phyloP scores from a whole-genome alignment of 2,888 invertebrate species.

The Melinaea marsaeus region DNA sequence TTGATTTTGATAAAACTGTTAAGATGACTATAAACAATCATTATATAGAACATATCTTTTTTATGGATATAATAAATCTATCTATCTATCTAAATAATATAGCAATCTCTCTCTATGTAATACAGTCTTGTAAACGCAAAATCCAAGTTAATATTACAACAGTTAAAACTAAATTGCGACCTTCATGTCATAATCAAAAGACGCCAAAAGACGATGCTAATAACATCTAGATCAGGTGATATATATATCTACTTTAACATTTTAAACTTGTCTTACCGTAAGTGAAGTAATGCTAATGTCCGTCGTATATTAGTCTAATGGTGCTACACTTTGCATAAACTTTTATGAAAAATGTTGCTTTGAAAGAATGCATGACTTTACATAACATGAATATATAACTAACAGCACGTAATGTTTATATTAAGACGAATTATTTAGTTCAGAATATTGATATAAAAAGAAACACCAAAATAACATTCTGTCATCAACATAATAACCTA shows the following conservation, averaged over 20 bases:
- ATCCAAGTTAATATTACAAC: slow-evolving; percentile 6
- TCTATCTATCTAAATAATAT: too few relatives aligned
- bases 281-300: slow-evolving; percentile 20
- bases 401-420: neutral
- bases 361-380: neutral
- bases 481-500: too few relatives aligned
- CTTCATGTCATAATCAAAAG: slow-evolving; percentile 25
- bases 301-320: slow-evolving; percentile 12
- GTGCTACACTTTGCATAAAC: slow-evolving; percentile 14
- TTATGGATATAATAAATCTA: too few relatives aligned
- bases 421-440: neutral
- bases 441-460: neutral
- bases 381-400: neutral
- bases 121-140: neutral
- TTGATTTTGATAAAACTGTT: too few relatives aligned
- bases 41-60: too few relatives aligned
- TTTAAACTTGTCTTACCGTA: slow-evolving; percentile 17
- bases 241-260: slow-evolving; percentile 35
- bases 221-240: slow-evolving; percentile 30
- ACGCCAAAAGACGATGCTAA: slow-evolving; percentile 20
- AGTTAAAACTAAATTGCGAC: slow-evolving; percentile 10
- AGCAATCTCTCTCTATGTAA: too few relatives aligned
- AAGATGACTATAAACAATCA: too few relatives aligned
- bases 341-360: neutral
- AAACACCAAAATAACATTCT: too few relatives aligned